phyloP scores from a whole-genome alignment of 2,797 vertebrate genomes.

The Sebastes diploproa region DNA sequence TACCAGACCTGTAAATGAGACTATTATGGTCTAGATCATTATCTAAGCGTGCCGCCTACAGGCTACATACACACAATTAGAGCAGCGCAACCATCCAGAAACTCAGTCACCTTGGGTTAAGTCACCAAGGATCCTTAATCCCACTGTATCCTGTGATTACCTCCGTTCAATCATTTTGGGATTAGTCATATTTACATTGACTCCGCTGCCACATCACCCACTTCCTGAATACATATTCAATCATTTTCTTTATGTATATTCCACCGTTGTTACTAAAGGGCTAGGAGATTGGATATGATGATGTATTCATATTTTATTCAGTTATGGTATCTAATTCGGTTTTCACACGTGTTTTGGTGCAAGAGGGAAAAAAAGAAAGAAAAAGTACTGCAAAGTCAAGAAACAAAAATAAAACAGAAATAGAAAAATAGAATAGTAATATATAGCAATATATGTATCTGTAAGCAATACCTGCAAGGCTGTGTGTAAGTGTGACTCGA shows the following conservation, averaged over 20 bases:
- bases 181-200: slow-evolving; percentile 17
- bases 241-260: neutral
- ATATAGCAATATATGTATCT: neutral
- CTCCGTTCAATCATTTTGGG: slow-evolving; percentile 14
- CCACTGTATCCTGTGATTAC: slow-evolving; percentile 1
- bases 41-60: slow-evolving; percentile 14
- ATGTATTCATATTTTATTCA: slow-evolving; percentile 14
- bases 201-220: neutral
- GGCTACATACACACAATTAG: neutral
- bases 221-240: neutral
- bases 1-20: slow-evolving; percentile 48
- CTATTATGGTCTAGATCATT: slow-evolving; percentile 32
- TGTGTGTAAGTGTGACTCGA: neutral
- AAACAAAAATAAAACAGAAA: neutral
- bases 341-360: neutral
- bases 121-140: slow-evolving; percentile 25
- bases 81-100: slow-evolving; percentile 26
- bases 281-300: slow-evolving; percentile 18
- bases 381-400: neutral
- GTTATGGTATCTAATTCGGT: neutral
- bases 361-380: neutral
- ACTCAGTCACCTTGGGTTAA: slow-evolving; percentile 28
- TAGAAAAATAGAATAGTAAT: too few relatives aligned
- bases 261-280: neutral
- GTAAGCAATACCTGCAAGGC: neutral